Evolutionary conservation across 2,888 invertebrate genomes (phyloP).

Genomic region (Herminia tarsipennalis): DNA sequence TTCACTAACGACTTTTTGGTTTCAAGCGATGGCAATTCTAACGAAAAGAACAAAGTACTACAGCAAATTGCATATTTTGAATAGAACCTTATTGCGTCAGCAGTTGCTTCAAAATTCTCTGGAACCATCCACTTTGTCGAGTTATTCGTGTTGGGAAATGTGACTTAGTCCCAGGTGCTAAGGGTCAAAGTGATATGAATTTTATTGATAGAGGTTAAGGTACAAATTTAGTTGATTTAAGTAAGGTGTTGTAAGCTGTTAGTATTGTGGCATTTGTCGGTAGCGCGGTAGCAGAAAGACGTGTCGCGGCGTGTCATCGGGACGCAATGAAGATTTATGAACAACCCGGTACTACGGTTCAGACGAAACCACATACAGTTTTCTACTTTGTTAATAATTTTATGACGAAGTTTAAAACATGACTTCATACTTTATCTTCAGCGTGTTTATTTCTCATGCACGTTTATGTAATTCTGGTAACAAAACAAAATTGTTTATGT

Average conservation of each 20-base stretch:
- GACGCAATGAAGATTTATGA: constrained; percentile 85
- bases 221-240: constrained; percentile 37
- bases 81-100: constrained; percentile 58
- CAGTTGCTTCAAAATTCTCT: constrained; percentile 57
- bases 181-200: constrained; percentile 14
- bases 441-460: constrained; percentile 41
- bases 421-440: constrained; percentile 39
- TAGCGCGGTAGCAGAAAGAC: constrained; percentile 82
- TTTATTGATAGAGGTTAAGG: constrained; percentile 34
- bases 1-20: constrained; percentile 58
- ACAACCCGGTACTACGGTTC: constrained; percentile 72
- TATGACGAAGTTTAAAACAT: constrained; percentile 52
- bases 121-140: constrained; percentile 54
- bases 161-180: constrained; percentile 56
- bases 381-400: constrained; percentile 67
- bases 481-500: constrained; percentile 40
- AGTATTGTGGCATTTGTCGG: constrained; percentile 45
- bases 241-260: constrained; percentile 56
- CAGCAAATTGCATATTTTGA: constrained; percentile 50
- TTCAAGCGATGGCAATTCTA: constrained; percentile 64
- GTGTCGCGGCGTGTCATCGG: constrained; percentile 85
- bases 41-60: constrained; percentile 80
- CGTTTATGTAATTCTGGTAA: constrained; percentile 38
- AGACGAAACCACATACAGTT: constrained; percentile 67
- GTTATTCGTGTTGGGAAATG: constrained; percentile 66